Evolutionary conservation across 2,113 vertebrate genomes (phyloP).

Genomic region (Suncus etruscus): DNA sequence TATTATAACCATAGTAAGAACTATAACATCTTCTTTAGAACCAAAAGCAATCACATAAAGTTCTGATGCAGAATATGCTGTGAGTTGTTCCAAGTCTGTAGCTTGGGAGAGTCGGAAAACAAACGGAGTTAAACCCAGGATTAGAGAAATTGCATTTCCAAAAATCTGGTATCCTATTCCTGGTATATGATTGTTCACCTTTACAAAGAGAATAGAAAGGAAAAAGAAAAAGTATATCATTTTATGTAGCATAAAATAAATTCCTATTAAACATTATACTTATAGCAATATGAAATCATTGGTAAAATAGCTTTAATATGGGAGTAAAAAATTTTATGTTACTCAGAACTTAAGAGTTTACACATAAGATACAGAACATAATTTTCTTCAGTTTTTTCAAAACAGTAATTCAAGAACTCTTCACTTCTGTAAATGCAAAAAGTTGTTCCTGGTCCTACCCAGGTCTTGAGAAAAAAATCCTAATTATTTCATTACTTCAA

Average conservation of each 20-base stretch:
- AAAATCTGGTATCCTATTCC: slow-evolving; percentile 98
- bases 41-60: slow-evolving; percentile 93
- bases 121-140: slow-evolving; percentile 95
- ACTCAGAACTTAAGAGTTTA: neutral
- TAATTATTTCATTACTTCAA: slow-evolving; percentile 46
- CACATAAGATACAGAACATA: neutral
- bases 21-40: slow-evolving; percentile 89
- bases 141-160: slow-evolving; percentile 94
- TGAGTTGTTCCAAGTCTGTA: slow-evolving; percentile 93
- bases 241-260: slow-evolving; percentile 4
- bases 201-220: slow-evolving; percentile 50
- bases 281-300: slow-evolving; percentile 47
- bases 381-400: slow-evolving; percentile 41
- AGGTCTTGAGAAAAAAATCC: slow-evolving; percentile 10
- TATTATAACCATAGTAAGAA: slow-evolving; percentile 95
- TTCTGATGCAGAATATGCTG: slow-evolving; percentile 91
- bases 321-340: neutral
- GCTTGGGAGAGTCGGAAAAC: slow-evolving; percentile 95
- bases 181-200: slow-evolving; percentile 97
- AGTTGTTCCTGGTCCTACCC: neutral
- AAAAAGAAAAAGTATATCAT: neutral
- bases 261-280: slow-evolving; percentile 33
- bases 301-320: slow-evolving; percentile 40
- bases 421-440: slow-evolving; percentile 31
- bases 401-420: slow-evolving; percentile 12